phyloP scores from a whole-genome alignment of 2,113 vertebrate genomes.

The Caranx melampygus region DNA sequence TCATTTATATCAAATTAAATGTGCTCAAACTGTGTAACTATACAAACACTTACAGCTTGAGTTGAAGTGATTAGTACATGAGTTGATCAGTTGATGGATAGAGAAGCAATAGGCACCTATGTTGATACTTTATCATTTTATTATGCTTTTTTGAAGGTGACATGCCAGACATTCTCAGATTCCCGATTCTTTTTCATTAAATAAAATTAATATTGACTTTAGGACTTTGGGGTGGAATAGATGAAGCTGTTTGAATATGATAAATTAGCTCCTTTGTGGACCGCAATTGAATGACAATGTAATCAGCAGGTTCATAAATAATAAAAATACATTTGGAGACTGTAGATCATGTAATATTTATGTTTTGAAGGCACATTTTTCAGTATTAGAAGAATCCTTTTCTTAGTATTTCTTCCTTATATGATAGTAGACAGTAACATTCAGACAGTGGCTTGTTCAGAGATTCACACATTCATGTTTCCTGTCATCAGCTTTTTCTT shows the following conservation, averaged over 20 bases:
- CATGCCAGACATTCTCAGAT: neutral
- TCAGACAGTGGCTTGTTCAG: neutral
- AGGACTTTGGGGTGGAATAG: neutral
- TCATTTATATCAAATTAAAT: neutral
- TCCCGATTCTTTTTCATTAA: neutral
- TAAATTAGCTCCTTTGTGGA: neutral
- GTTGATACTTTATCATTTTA: neutral
- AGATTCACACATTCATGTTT: neutral
- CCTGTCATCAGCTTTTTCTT: conserved; percentile 1
- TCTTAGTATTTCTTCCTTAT: too few species aligned
- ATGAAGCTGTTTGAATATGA: neutral
- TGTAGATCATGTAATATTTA: neutral
- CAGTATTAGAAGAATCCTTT: neutral
- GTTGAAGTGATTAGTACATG: neutral
- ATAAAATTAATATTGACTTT: neutral
- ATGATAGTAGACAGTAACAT: neutral
- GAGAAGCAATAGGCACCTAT: neutral
- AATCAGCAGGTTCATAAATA: neutral
- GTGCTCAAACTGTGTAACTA: neutral
- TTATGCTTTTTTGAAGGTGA: neutral
- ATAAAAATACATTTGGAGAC: neutral
- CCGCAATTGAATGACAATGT: neutral
- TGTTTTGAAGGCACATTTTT: neutral
- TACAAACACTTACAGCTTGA: neutral
- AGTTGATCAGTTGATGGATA: neutral